A percentile compares a stretch with the other conserved stretches of the same genome.
These are phyloP conservation scores for Myopa testacea DNA, from an alignment of 2,888 invertebrate species.

Conservation along the genomic window DNA sequence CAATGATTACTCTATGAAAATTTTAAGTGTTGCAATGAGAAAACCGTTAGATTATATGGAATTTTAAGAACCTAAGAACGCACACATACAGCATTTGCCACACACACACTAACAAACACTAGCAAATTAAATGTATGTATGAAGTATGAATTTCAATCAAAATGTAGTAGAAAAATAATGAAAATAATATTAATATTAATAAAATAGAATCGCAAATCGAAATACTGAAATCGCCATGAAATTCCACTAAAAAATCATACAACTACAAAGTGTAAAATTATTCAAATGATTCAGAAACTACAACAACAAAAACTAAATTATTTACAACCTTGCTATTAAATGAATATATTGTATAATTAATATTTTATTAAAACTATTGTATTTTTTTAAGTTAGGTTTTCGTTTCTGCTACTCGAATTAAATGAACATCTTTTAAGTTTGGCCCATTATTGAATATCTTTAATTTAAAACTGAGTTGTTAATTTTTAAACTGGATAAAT, in stretches of 20 bases:
- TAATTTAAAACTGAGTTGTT: slow-evolving; percentile 44
- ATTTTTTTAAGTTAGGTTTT: not conserved
- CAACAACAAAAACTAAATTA: not conserved
- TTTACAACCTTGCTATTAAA: not conserved
- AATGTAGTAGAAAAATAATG: slow-evolving; percentile 1
- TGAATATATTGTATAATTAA: not conserved
- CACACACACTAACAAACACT: slow-evolving; percentile 1
- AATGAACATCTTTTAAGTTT: not conserved
- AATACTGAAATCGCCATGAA: not conserved
- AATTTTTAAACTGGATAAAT: slow-evolving; percentile 55
- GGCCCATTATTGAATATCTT: not conserved
- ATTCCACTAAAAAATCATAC: not conserved
- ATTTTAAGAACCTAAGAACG: slow-evolving; percentile 15
- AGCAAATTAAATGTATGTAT: slow-evolving; percentile 25
- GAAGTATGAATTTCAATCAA: not conserved
- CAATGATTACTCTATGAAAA: slow-evolving; percentile 14
- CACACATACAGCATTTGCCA: not conserved
- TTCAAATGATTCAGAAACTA: not conserved
- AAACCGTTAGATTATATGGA: slow-evolving; percentile 5
- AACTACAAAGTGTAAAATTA: not conserved
- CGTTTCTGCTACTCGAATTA: not conserved
- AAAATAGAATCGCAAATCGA: slow-evolving; percentile 12
- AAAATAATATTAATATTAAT: not conserved
- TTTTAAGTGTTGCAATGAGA: slow-evolving; percentile 20
- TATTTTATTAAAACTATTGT: too few relatives aligned